These are phyloP conservation scores for Thecophora atra DNA, from an alignment of 2,888 invertebrate species.

Conservation along the genomic window DNA sequence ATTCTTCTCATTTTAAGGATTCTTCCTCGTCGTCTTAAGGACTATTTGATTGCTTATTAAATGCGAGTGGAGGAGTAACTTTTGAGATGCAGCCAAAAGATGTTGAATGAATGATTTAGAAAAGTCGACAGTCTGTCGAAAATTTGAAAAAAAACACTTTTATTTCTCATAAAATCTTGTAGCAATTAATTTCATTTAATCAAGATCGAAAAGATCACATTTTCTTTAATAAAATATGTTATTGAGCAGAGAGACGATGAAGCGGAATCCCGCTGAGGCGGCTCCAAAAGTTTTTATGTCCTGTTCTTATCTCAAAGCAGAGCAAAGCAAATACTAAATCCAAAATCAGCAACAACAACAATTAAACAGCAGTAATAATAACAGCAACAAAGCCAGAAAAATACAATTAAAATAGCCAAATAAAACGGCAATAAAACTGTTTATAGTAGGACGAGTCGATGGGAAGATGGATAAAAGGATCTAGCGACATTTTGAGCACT, in stretches of 20 bases:
- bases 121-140: too few species aligned
- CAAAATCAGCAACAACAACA: neutral
- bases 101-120: too few species aligned
- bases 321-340: conserved; percentile 10
- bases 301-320: conserved; percentile 18
- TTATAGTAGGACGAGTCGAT: neutral
- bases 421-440: neutral
- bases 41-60: too few species aligned
- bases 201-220: too few species aligned
- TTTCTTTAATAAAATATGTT: neutral
- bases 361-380: neutral
- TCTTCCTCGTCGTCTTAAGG: too few species aligned
- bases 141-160: too few species aligned
- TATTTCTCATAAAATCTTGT: too few species aligned
- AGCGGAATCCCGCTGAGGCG: conserved; percentile 8
- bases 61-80: too few species aligned
- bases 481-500: conserved; percentile 4
- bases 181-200: too few species aligned
- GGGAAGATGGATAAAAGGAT: neutral
- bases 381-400: neutral
- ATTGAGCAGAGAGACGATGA: neutral
- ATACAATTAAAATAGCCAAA: neutral
- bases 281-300: conserved; percentile 16
- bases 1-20: too few species aligned
- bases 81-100: too few species aligned